Conservation (phyloP, 1,140 invertebrate species). For the Apolygus lucorum region DNA sequence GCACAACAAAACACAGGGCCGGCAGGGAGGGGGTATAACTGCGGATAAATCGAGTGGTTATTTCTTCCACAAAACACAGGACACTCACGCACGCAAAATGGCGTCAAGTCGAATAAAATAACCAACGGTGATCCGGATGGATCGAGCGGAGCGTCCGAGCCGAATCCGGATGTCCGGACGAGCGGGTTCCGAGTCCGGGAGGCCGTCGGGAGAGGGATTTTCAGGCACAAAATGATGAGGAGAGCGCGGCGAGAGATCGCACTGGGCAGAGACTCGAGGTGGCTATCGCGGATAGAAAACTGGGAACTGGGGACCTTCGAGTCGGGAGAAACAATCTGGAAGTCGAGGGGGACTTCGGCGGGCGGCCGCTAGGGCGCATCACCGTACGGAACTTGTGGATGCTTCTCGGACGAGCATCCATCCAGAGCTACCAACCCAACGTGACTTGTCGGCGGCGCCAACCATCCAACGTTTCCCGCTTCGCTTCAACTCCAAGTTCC, state of each 20-base stretch:
- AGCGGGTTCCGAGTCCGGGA: not conserved
- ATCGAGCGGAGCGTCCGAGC: not conserved
- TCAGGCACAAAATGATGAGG: not conserved
- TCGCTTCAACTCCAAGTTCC: too few relatives aligned
- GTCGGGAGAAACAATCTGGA: not conserved
- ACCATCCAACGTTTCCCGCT: too few relatives aligned
- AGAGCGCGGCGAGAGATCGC: not conserved
- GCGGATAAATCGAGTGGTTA: not conserved
- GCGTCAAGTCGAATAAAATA: not conserved
- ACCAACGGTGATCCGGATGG: not conserved
- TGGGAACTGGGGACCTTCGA: not conserved
- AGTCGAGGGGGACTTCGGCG: not conserved
- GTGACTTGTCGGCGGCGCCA: not conserved
- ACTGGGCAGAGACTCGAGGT: not conserved
- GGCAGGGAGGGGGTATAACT: not conserved
- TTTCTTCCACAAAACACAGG: conserved; percentile 3
- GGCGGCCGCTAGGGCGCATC: not conserved
- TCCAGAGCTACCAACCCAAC: not conserved
- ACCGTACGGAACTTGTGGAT: conserved; percentile 3
- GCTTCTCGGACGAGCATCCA: not conserved
- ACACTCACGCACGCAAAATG: conserved; percentile 12
- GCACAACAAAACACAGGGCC: not conserved
- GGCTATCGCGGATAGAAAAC: not conserved
- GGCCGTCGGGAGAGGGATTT: not conserved
- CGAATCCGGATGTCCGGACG: not conserved